Evolutionary conservation across 1,140 invertebrate species (phyloP), one percentile per base, ranked within the genome.

Genomic region (Chironomus tepperi): DNA sequence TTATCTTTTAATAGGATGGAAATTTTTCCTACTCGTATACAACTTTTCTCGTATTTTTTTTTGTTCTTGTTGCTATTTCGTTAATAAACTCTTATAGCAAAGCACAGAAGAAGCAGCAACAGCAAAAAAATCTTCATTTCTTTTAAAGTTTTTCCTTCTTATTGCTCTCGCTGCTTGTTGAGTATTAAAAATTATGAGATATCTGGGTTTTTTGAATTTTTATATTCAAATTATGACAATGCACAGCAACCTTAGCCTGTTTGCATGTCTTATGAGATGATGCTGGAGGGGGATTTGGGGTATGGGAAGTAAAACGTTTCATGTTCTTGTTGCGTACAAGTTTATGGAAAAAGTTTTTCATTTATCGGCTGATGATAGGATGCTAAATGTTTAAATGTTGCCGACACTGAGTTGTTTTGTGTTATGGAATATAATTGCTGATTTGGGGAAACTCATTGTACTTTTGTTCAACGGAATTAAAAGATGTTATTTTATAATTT

Each of bases 401-500:
- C 47, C 47, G 47, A 57, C 47, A 57, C 47, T 57, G 47, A 57
- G 47, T 57, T 57, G 47, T 57, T 57, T 57, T 57, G 47, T 57
- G 47, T 57, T 57, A 57, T 57, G 47, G n/a, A 57, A 57, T 5
- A 57, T 57, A 57, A 57, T 57, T 57, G 47, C 47, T 57, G 47
- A 8, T 57, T 15, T 57, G 47, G 47, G 47, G n/a, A n/a, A 57
- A 57, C 24, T 34, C 24, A 34, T 34, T 5, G 24, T 5, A 34
- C 1, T 34, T 34, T 57, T 57, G 47, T 57, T 57, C 47, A 57
- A 57, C 47, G 12, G 47, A 57, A 57, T 57, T 57, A 57, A 57
- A 57, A 57, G 47, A 57, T 57, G 47, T 57, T 57, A n/a, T 57
- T 57, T n/a, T 57, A 57, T 57, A 57, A 57, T 57, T 57, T 57